Evolutionary conservation across 2,113 vertebrate genomes (phyloP).

Genomic region (Struthidea cinerea): DNA sequence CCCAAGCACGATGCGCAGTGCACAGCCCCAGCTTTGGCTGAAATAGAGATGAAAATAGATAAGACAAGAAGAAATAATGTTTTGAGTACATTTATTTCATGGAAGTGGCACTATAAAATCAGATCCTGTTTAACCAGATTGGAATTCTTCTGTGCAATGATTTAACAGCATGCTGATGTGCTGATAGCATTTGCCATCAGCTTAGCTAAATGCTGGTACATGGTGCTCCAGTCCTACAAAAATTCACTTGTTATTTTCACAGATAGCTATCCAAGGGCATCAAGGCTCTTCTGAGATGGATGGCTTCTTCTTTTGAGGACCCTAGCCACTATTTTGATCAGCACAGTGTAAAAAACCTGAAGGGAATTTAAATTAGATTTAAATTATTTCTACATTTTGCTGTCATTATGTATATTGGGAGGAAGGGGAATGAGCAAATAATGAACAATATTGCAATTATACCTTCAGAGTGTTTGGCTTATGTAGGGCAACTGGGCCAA

Average conservation of each 20-base stretch:
- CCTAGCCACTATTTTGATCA: conserved; percentile 33
- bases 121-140: not conserved
- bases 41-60: not conserved
- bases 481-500: conserved; percentile 35
- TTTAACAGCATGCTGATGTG: conserved; percentile 9
- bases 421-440: not conserved
- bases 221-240: not conserved
- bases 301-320: not conserved
- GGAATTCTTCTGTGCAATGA: conserved; percentile 29
- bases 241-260: not conserved
- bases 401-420: not conserved
- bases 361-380: conserved; percentile 41
- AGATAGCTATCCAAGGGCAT: conserved; percentile 3
- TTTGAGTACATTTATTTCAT: not conserved
- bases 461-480: conserved; percentile 21
- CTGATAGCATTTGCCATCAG: not conserved
- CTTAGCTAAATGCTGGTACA: not conserved
- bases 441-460: conserved; percentile 44
- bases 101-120: conserved; percentile 1
- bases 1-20: accelerated
- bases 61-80: not conserved
- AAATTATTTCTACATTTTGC: conserved; percentile 25
- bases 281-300: conserved; percentile 5
- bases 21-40: not conserved
- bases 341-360: conserved; percentile 7